A percentile compares a stretch with the other conserved stretches of the same genome.
phyloP scores from a whole-genome alignment of 2,797 vertebrate species.

The Threskiornis aethiopicus region DNA sequence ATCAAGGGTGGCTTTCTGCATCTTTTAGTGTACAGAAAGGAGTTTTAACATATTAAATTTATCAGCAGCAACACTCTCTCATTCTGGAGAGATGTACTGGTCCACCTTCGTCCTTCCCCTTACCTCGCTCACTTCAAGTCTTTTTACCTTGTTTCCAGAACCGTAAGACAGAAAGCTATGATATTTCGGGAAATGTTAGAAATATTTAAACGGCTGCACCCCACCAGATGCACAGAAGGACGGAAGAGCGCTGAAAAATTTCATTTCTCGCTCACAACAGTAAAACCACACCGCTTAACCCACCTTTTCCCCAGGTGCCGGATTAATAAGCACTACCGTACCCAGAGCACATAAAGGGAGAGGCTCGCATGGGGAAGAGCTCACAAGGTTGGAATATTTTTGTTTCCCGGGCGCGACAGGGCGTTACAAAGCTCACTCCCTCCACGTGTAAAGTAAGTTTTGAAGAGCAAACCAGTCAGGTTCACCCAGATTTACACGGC shows the following conservation, averaged over 20 bases:
- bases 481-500: not conserved
- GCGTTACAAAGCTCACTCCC: not conserved
- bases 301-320: not conserved
- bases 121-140: not conserved
- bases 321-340: rapidly evolving
- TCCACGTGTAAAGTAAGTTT: not conserved
- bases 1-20: not conserved
- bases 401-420: not conserved
- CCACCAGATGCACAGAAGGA: not conserved
- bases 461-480: not conserved
- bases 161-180: rapidly evolving
- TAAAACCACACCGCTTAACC: not conserved
- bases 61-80: not conserved
- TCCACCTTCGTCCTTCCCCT: not conserved
- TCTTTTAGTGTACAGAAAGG: no score
- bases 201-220: not conserved
- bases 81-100: not conserved
- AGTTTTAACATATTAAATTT: no score
- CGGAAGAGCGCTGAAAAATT: rapidly evolving
- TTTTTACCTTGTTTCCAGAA: not conserved
- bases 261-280: not conserved
- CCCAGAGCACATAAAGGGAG: not conserved
- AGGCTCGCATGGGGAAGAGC: not conserved
- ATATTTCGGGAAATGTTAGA: rapidly evolving
- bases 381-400: not conserved